Evolutionary conservation across 2,797 vertebrate genomes (phyloP).

Genomic region (Peromyscus melanophrys): DNA sequence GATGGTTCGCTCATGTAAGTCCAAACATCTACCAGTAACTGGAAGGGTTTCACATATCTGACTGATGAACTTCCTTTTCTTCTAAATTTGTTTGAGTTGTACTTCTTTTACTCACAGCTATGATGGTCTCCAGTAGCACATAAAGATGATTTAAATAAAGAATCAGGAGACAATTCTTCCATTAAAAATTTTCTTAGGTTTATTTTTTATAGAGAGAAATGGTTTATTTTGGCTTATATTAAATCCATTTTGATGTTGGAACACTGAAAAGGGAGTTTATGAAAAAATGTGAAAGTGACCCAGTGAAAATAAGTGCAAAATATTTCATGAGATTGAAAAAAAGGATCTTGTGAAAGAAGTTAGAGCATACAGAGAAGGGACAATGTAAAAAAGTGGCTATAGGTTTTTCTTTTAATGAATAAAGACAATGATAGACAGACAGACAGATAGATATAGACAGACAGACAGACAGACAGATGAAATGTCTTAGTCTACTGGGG

Average conservation of each 20-base stretch:
- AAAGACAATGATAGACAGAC: not conserved
- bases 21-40: not conserved
- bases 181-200: slow-evolving; percentile 30
- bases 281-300: not conserved
- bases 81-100: not conserved
- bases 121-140: not conserved
- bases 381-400: not conserved
- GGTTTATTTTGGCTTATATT: not conserved
- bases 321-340: not conserved
- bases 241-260: slow-evolving; percentile 20
- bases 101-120: not conserved
- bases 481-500: not conserved
- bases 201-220: not conserved
- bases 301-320: slow-evolving; percentile 39
- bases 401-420: not conserved
- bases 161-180: slow-evolving; percentile 1
- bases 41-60: not conserved
- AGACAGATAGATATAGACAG: not conserved
- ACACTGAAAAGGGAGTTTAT: slow-evolving; percentile 13
- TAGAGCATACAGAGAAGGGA: not conserved
- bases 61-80: not conserved
- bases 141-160: not conserved
- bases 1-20: not conserved
- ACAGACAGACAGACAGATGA: not conserved
- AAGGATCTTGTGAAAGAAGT: not conserved